Percentiles rank a stretch among this genome's conserved stretches.
Evolutionary conservation across 2,888 invertebrate species (phyloP).

Genomic region (Ectemnius cavifrons): DNA sequence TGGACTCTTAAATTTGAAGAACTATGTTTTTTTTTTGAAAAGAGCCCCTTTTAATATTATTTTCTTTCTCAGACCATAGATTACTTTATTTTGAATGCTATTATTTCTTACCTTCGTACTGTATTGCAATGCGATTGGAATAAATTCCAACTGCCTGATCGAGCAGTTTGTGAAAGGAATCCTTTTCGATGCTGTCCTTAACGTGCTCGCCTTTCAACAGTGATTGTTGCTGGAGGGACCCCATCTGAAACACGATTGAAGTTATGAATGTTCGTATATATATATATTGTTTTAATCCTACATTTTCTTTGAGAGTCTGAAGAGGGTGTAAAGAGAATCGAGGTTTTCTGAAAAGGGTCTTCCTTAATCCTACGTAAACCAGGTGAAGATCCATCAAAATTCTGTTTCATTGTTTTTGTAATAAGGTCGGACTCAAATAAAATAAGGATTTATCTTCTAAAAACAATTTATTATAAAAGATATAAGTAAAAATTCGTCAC

Average conservation of each 20-base stretch:
- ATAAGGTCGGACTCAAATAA: no score
- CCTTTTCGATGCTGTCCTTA: slow-evolving; percentile 56
- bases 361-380: no score
- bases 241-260: slow-evolving; percentile 80
- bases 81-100: not conserved
- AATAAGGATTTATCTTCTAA: no score
- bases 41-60: no score
- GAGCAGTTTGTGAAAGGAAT: slow-evolving; percentile 81
- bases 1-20: no score
- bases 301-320: not conserved
- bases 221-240: slow-evolving; percentile 87
- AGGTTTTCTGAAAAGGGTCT: not conserved
- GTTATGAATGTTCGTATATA: no score
- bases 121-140: slow-evolving; percentile 81
- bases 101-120: slow-evolving; percentile 80
- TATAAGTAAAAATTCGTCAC: no score
- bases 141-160: slow-evolving; percentile 80
- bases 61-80: not conserved
- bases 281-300: no score
- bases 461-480: no score
- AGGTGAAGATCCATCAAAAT: no score
- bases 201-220: slow-evolving; percentile 80
- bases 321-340: not conserved
- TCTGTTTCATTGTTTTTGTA: no score
- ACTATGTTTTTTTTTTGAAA: no score